phyloP scores from a whole-genome alignment of 2,113 vertebrate genomes.

The Lagopus leucura region DNA sequence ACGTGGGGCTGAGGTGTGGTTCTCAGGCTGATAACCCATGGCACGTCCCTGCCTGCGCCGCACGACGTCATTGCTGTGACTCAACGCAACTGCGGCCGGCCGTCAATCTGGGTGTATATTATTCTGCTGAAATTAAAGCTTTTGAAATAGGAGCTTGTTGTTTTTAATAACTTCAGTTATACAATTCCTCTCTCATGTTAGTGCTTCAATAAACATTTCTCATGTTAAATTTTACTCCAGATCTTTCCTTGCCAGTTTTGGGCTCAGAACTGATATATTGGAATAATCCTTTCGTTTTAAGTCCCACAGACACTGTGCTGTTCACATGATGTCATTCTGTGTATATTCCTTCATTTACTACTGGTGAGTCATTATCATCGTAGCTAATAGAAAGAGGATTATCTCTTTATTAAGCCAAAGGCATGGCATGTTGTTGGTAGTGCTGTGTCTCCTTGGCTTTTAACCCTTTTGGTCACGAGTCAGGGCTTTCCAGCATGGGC shows the following conservation, averaged over 20 bases:
- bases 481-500: background rate
- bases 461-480: conserved; percentile 51
- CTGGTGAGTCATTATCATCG: conserved; percentile 60
- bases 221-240: conserved; percentile 61
- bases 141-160: conserved; percentile 78
- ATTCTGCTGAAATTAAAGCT: conserved; percentile 60
- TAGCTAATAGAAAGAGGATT: conserved; percentile 69
- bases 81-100: conserved; percentile 45
- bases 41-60: conserved; percentile 40
- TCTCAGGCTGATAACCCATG: conserved; percentile 45
- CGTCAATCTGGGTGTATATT: conserved; percentile 44
- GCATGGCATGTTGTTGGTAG: background rate
- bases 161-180: conserved; percentile 77
- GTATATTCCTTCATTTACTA: conserved; percentile 62
- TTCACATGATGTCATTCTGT: conserved; percentile 63
- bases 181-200: conserved; percentile 75
- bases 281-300: conserved; percentile 73
- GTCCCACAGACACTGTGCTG: conserved; percentile 37
- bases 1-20: background rate
- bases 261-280: conserved; percentile 57
- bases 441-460: conserved; percentile 2
- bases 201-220: conserved; percentile 68
- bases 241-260: conserved; percentile 57
- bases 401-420: conserved; percentile 57
- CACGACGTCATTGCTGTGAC: conserved; percentile 71